Conservation (phyloP, 2,888 invertebrate genomes). For the Habrosyne pyritoides region DNA sequence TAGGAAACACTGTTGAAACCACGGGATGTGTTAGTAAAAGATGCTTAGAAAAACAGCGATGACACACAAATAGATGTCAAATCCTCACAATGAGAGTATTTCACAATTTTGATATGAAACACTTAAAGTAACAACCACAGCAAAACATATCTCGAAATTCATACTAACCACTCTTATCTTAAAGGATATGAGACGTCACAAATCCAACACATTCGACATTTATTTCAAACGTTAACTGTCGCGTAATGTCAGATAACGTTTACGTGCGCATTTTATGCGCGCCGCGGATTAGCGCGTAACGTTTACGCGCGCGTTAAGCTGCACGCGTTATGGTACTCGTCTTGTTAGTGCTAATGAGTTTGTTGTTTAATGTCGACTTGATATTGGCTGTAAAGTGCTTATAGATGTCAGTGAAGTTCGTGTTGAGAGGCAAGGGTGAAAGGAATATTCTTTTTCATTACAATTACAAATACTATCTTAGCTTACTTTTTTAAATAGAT, state of each 20-base stretch:
- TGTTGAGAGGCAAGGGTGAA: too few species aligned
- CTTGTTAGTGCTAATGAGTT: slow-evolving; percentile 48
- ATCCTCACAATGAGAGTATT: too few species aligned
- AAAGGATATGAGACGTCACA: not conserved
- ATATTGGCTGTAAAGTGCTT: slow-evolving; percentile 12
- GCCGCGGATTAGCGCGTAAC: slow-evolving; percentile 41
- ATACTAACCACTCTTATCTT: not conserved
- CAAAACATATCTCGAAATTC: not conserved
- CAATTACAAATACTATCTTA: too few species aligned
- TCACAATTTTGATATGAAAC: too few species aligned
- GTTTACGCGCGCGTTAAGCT: slow-evolving; percentile 40
- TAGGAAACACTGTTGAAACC: too few species aligned
- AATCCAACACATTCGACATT: not conserved
- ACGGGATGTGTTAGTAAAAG: too few species aligned
- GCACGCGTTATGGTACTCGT: slow-evolving; percentile 27
- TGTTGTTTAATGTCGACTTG: slow-evolving; percentile 27
- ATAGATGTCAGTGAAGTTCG: not conserved
- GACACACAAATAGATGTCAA: too few species aligned
- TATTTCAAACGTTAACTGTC: not conserved
- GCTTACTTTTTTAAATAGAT: too few species aligned
- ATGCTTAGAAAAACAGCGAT: too few species aligned
- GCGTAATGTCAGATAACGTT: slow-evolving; percentile 6
- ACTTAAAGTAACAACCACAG: not conserved
- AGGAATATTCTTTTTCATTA: too few species aligned
- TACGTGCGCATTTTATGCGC: slow-evolving; percentile 32